Evolutionary conservation across 2,888 invertebrate species (phyloP).

Genomic region (Halictus quadricinctus): DNA sequence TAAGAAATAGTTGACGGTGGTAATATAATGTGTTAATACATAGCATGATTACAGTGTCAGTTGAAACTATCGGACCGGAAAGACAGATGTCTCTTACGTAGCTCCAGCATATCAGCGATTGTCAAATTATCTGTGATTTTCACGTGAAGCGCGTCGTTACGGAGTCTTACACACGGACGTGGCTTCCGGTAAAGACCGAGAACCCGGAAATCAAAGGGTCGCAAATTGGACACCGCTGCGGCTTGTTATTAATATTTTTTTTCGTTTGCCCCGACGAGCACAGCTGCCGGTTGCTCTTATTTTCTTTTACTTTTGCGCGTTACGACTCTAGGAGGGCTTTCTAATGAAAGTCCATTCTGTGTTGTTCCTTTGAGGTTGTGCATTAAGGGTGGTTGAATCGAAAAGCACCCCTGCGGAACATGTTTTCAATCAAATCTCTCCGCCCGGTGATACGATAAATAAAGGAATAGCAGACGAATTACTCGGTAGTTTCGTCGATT

Average conservation of each 20-base stretch:
- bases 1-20: neutral
- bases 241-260: slow-evolving; percentile 65
- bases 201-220: slow-evolving; percentile 71
- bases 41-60: neutral
- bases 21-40: too few species aligned
- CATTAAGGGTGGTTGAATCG: slow-evolving; percentile 35
- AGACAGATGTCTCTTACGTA: slow-evolving; percentile 56
- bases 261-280: slow-evolving; percentile 55
- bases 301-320: slow-evolving; percentile 50
- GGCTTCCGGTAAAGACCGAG: slow-evolving; percentile 68
- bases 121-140: slow-evolving; percentile 62
- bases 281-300: slow-evolving; percentile 67
- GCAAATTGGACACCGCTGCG: slow-evolving; percentile 58
- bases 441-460: slow-evolving; percentile 33
- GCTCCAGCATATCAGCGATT: slow-evolving; percentile 28
- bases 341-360: slow-evolving; percentile 46
- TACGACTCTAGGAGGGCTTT: slow-evolving; percentile 35
- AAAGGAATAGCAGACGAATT: slow-evolving; percentile 21
- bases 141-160: slow-evolving; percentile 46
- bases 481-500: neutral
- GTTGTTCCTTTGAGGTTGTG: slow-evolving; percentile 42
- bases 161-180: slow-evolving; percentile 51
- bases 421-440: slow-evolving; percentile 49
- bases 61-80: slow-evolving; percentile 43
- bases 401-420: slow-evolving; percentile 45